Percentiles rank a stretch among this genome's conserved stretches.
Evolutionary conservation across 1,140 invertebrate genomes (phyloP).

Genomic region (Conus ventricosus): DNA sequence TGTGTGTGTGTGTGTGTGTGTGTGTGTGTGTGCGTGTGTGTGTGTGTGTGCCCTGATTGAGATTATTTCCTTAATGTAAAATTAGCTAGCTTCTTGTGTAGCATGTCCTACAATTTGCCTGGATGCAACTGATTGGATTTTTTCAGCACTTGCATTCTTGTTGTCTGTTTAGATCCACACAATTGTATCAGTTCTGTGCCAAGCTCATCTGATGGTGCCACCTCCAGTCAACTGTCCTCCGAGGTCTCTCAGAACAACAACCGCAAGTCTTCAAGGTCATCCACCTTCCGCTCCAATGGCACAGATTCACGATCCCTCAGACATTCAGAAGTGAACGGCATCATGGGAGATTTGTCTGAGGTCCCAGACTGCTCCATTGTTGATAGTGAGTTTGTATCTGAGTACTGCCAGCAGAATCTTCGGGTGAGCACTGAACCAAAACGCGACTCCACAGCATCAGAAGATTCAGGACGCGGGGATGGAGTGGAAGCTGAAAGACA

Average conservation of each 20-base stretch:
- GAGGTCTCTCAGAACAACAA: constrained; percentile 39
- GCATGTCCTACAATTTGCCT: too few relatives aligned
- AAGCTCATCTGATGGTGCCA: constrained; percentile 27
- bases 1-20: too few relatives aligned
- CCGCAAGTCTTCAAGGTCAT: constrained; percentile 25
- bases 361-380: constrained; percentile 65
- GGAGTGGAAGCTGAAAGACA: constrained; percentile 25
- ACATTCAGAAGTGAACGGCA: constrained; percentile 68
- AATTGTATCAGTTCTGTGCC: constrained; percentile 37
- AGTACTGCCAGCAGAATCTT: constrained; percentile 73
- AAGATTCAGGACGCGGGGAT: constrained; percentile 40
- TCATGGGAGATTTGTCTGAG: constrained; percentile 80
- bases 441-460: constrained; percentile 59
- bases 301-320: constrained; percentile 22
- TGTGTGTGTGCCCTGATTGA: too few relatives aligned
- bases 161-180: constrained; percentile 34
- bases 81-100: too few relatives aligned
- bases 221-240: constrained; percentile 43
- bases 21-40: too few relatives aligned
- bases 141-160: background rate
- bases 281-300: constrained; percentile 35
- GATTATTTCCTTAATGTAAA: too few relatives aligned
- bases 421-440: constrained; percentile 64
- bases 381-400: constrained; percentile 68
- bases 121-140: too few relatives aligned